Conservation (phyloP, 2,113 vertebrate genomes). For the Corythaixoides concolor region DNA sequence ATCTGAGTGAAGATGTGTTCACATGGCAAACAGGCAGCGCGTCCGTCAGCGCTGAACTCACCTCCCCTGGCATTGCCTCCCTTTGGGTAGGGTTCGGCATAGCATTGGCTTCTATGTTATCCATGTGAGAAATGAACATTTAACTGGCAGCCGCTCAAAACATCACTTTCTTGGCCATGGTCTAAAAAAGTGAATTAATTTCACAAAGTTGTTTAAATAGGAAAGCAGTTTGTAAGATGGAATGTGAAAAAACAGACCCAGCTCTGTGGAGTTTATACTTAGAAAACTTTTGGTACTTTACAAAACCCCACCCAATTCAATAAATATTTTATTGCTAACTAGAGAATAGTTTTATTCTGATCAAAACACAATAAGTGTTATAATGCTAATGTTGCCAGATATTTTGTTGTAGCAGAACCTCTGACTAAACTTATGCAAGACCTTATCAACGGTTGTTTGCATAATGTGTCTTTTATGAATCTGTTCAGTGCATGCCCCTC, state of each 20-base stretch:
- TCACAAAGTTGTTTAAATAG: background rate
- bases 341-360: background rate
- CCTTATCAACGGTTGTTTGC: background rate
- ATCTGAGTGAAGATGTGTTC: background rate
- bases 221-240: background rate
- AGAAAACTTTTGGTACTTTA: background rate
- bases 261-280: background rate
- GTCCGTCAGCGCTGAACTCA: accelerated
- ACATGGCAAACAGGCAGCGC: accelerated
- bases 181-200: background rate
- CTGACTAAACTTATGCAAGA: background rate
- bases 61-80: background rate
- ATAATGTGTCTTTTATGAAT: background rate
- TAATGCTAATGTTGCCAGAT: background rate
- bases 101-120: background rate
- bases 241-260: background rate
- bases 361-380: background rate
- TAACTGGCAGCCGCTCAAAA: background rate
- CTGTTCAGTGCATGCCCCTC: background rate
- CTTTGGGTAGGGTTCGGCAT: background rate
- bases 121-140: background rate
- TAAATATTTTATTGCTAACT: background rate
- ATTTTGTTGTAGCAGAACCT: background rate
- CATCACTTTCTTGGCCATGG: background rate
- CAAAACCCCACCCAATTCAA: background rate